Percentiles rank a stretch among this genome's conserved stretches.
Conservation (phyloP, 2,888 invertebrate genomes). For the Alentia gelatinosa region DNA sequence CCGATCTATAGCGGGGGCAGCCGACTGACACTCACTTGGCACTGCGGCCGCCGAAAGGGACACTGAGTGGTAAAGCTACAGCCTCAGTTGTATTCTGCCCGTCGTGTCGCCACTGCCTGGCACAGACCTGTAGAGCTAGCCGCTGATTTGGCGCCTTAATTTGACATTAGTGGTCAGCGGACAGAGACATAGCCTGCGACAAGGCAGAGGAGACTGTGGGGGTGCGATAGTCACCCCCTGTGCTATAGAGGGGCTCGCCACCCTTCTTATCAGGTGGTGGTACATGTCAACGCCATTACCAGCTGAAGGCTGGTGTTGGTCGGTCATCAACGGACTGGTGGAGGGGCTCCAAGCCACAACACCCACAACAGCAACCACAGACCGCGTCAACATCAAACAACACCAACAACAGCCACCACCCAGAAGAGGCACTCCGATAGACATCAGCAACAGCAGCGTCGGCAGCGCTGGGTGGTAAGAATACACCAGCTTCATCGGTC, state of each 20-base stretch:
- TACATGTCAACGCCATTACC: constrained; percentile 30
- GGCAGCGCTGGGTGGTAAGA: background rate
- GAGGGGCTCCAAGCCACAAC: constrained; percentile 6
- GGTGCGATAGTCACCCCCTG: no score
- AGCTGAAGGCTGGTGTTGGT: background rate
- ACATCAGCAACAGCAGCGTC: background rate
- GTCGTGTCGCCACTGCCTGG: background rate
- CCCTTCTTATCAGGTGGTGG: background rate
- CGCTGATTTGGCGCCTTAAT: background rate
- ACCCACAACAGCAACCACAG: constrained; percentile 6
- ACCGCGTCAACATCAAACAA: background rate
- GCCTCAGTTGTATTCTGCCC: background rate
- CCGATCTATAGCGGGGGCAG: constrained; percentile 50
- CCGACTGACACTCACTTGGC: constrained; percentile 43
- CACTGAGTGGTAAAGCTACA: constrained; percentile 13
- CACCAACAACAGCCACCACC: constrained; percentile 8
- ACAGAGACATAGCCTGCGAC: background rate
- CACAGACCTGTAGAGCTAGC: background rate
- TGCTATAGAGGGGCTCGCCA: background rate
- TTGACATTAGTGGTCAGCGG: background rate
- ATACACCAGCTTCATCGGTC: background rate
- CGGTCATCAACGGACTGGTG: background rate
- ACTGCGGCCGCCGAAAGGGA: constrained; percentile 47
- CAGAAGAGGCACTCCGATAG: background rate
- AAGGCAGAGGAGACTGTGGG: background rate